phyloP scores from a whole-genome alignment of 2,113 vertebrate genomes.

The Cettia cetti region DNA sequence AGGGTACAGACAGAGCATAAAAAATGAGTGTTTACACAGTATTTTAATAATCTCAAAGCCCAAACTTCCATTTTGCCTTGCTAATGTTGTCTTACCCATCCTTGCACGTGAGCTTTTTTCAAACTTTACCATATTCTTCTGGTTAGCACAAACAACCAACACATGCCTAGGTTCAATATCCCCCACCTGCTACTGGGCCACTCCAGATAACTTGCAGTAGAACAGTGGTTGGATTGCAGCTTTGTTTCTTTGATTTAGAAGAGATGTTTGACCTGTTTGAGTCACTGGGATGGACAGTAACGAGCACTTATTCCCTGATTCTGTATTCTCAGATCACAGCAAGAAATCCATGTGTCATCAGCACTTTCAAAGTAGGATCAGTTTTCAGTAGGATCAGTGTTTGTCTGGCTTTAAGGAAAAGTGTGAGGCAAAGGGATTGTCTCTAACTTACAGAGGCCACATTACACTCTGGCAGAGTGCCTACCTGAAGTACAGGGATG shows the following conservation, averaged over 20 bases:
- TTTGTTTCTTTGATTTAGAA: neutral
- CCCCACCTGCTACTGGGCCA: neutral
- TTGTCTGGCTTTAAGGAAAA: neutral
- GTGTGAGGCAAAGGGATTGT: neutral
- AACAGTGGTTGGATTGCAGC: neutral
- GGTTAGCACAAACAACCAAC: neutral
- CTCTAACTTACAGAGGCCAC: neutral
- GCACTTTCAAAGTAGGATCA: neutral
- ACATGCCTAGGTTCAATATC: neutral
- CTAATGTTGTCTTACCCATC: neutral
- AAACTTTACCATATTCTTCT: neutral
- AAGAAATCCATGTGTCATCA: neutral
- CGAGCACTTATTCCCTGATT: neutral
- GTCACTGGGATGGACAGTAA: neutral
- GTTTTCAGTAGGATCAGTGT: neutral
- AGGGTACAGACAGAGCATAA: neutral
- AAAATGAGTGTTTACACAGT: neutral
- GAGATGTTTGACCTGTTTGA: neutral
- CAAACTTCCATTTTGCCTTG: neutral
- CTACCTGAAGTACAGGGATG: neutral
- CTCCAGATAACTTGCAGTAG: neutral
- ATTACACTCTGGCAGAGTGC: neutral
- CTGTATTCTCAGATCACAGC: neutral
- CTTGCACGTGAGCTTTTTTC: neutral
- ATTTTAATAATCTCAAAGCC: neutral